Evolutionary conservation across 2,888 invertebrate species (phyloP).

Genomic region (Argyresthia albistria): DNA sequence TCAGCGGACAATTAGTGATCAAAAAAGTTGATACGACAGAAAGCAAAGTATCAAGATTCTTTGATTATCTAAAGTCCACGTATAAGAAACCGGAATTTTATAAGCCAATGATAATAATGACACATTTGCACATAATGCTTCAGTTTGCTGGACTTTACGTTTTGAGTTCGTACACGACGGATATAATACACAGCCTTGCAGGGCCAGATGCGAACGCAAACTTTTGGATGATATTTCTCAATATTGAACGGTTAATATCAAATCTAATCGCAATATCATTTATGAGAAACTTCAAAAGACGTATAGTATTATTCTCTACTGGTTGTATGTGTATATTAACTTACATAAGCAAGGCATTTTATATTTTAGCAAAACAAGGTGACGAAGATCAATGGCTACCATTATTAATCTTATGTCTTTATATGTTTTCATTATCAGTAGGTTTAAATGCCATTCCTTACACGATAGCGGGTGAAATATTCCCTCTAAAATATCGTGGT

Average conservation of each 20-base stretch:
- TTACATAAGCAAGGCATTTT: conserved; percentile 66
- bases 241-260: conserved; percentile 73
- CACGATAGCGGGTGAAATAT: conserved; percentile 80
- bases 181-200: conserved; percentile 73
- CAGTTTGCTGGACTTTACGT: conserved; percentile 81
- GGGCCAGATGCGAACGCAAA: conserved; percentile 67
- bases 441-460: conserved; percentile 80
- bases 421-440: conserved; percentile 71
- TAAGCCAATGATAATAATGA: conserved; percentile 73
- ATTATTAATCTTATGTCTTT: conserved; percentile 59
- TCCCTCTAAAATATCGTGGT: conserved; percentile 74
- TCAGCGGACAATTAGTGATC: too few species aligned
- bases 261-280: conserved; percentile 74
- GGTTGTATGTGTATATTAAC: conserved; percentile 71
- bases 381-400: conserved; percentile 55
- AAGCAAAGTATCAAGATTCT: too few species aligned
- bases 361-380: conserved; percentile 46
- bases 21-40: too few species aligned
- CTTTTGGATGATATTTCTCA: conserved; percentile 76
- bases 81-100: conserved; percentile 66
- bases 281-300: conserved; percentile 72
- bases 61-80: too few species aligned
- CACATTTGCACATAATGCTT: conserved; percentile 75
- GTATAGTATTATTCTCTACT: conserved; percentile 73
- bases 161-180: conserved; percentile 78